Base-by-base conservation (phyloP, 23 tunicate species). In the Ascidia mentula region DNA sequence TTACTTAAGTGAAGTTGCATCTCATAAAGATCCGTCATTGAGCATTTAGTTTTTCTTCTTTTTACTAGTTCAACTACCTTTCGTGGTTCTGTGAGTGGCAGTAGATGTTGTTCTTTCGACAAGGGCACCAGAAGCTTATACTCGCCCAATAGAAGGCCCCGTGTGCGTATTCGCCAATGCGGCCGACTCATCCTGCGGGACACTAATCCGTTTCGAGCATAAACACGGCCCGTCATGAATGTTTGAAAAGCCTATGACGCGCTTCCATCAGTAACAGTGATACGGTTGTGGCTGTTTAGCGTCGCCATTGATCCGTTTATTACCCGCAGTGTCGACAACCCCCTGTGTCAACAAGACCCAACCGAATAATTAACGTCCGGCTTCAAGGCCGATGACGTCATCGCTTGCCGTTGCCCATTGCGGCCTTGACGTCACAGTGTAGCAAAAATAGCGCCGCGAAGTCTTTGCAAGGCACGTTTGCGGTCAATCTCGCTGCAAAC, bases 361-460 rank as follows among this genome's bases (percentile, higher is more conserved):
- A 53, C 65, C 65, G 65, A 26, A 9, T 1, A 26, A 6, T 20
- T 26, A 3, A 6, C 1, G 65, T 3, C 65, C 13, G 24, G 65
- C 7, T 1, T 53, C 24, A 53, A 53, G 28, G 65, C 65, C 65
- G 65, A 26, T 26, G 7, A 53, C 65, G 28, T 20, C 28, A 3
- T 9, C 28, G 22, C 28, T 20, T 28, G 65, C 24, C 22, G 24
- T 26, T 28, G 22, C 65, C 4, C 24, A 53, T 26, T 26, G 65
- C 22, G 65, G 65, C 65, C 65, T 28, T 53, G 65, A 53, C 65
- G 65, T 53, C 65, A 53, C 24, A 26, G 65, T 20, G 65, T 53
- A 9, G 13, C 65, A 9, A 9, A 53, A 53, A 53, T 53, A 53
- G 65, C 13, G 2, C 4, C 13, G 65, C 65, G 65, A 26, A 53